Base-by-base conservation (phyloP, 2,888 invertebrate species). In the Anoncus sp. region DNA sequence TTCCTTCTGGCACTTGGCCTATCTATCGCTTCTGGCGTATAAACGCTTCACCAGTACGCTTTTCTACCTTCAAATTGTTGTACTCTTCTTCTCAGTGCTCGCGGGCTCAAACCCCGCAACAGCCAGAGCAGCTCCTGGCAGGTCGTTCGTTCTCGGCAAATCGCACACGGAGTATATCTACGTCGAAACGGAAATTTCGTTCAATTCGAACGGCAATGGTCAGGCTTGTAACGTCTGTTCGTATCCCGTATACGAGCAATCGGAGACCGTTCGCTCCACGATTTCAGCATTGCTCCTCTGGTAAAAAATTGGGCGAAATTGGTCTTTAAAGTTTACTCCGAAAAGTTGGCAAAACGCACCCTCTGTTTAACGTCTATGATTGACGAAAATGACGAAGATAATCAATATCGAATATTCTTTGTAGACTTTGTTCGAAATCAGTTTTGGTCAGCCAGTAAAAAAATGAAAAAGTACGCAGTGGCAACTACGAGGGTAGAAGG, bases 1-100 rank as follows among this genome's bases (percentile, higher is more conserved):
- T 85, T 85, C 85, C 82, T 74, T 22, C 59, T 69, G 75, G 66
- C 67, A 75, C 71, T 79, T 65, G 75, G 76, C 72, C 72, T 75
- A 75, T 78, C 77, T 77, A 43, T 72, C 66, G 55, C 72, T 72
- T 77, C 59, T 65, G 69, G 59, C 57, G 45, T 57, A 69, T 16
- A 60, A 74, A 62, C 57, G 55, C 49, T 63, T 22, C 45, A 55
- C 18, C 69, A 24, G 31, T n/a, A 40, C 43, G 27, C 45, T 77
- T 63, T 69, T 55, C 38, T 43, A 57, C 69, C 24, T 18, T 22
- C 40, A n/a, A 55, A 57, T 9, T 38, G 22, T 63, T 14, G 20
- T 49, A 45, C 38, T 57, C 62, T 57, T 70, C 70, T 31, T 57
- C 47, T 45, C 38, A 35, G 57, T 27, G 45, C 16, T 20, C 59